Conservation (phyloP, 1,140 invertebrate species). For the Philotrypesis tridentata region DNA sequence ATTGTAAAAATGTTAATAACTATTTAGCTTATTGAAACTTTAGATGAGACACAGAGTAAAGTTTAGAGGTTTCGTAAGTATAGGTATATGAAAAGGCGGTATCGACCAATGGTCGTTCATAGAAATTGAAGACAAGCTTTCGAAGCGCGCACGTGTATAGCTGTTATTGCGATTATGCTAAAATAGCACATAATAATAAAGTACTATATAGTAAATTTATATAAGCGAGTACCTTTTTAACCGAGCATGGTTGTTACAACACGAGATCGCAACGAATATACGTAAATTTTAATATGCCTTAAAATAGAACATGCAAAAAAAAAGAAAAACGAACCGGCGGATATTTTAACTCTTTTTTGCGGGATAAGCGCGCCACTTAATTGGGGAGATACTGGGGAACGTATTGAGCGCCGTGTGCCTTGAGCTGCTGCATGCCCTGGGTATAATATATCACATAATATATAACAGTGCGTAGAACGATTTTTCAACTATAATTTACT, state of each 20-base stretch:
- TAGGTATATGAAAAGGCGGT: no score
- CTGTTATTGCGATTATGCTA: not conserved
- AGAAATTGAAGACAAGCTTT: not conserved
- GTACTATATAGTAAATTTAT: not conserved
- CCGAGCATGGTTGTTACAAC: not conserved
- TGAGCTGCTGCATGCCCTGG: not conserved
- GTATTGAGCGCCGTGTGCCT: conserved; percentile 1
- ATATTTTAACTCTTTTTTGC: not conserved
- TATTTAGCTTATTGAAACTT: no score
- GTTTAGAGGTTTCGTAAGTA: no score
- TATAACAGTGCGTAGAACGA: not conserved
- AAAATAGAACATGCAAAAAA: not conserved
- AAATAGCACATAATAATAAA: no score
- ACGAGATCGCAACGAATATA: not conserved
- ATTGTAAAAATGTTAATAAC: no score
- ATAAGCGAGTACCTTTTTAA: not conserved
- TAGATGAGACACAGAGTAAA: no score
- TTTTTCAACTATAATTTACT: no score
- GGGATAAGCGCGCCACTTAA: not conserved
- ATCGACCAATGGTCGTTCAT: no score
- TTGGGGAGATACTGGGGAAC: not conserved
- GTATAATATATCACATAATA: not conserved
- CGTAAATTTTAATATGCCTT: not conserved
- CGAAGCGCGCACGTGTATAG: not conserved
- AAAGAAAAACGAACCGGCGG: no score